phyloP scores from a whole-genome alignment of 2,113 vertebrate genomes.

The Alethe castanea region DNA sequence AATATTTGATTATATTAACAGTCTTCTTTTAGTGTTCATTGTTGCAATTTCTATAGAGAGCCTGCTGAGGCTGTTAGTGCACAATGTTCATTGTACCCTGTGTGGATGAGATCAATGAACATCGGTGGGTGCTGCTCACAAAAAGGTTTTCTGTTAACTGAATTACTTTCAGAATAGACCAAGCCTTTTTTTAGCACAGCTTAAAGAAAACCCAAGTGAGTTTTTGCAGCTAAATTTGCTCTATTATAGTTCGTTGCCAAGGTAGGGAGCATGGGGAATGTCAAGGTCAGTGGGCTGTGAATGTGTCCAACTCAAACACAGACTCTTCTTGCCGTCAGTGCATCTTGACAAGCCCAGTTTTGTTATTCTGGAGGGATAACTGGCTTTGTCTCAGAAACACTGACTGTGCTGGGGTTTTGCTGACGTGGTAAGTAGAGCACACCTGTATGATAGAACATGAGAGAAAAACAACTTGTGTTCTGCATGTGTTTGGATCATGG shows the following conservation, averaged over 20 bases:
- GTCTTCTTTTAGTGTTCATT: background rate
- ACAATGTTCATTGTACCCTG: background rate
- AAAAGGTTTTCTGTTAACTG: background rate
- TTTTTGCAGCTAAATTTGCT: background rate
- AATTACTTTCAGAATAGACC: background rate
- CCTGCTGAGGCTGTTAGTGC: background rate
- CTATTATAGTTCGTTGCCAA: background rate
- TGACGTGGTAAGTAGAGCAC: background rate
- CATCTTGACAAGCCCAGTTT: constrained; percentile 14
- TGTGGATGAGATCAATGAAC: background rate
- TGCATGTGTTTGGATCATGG: background rate
- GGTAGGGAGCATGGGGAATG: background rate
- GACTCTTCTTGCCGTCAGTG: background rate
- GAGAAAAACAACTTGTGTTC: background rate
- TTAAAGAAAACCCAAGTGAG: background rate
- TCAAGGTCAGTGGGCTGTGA: background rate
- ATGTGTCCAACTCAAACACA: background rate
- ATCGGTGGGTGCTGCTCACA: background rate
- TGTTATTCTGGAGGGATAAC: background rate
- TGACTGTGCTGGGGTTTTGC: background rate
- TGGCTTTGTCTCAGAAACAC: constrained; percentile 38
- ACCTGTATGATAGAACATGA: background rate
- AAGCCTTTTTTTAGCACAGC: background rate
- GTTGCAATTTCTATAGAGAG: background rate
- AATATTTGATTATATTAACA: background rate